Evolutionary conservation across 2,888 invertebrate species (phyloP), one percentile per base, ranked within the genome.

Genomic region (Campoletis raptor): DNA sequence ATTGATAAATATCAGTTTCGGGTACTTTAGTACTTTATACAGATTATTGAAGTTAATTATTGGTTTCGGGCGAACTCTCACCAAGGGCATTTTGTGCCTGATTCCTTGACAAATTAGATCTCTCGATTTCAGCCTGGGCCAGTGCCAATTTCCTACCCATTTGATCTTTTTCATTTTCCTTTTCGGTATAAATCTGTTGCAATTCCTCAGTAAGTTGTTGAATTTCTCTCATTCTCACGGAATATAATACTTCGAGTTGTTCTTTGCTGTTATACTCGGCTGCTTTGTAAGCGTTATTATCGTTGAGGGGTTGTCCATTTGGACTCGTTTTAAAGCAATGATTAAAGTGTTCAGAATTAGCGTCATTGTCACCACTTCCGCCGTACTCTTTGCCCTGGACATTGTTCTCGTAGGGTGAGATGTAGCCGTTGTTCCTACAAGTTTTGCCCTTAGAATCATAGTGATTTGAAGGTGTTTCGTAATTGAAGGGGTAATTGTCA

Each of bases 11-110:
- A 48, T 52, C 45, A 42, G 15, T 45, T n/a, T 42, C 18, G 24
- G 54, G 76, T 83, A 42, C 42, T 73, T 48, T 0, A 12, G 5
- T 2, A 12, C 36, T 52, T 74, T 40, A 9, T 40, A 9, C 36
- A 12, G 30, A 61, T 30, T 30, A 61, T 12, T 15, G 0, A 40
- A 18, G 30, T 30, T 42, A 21, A 72, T 54, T 52, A 30, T 12
- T 37, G 30, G 30, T 30, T 42, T 54, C 12, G 36, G n/a, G 24
- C 64, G 0, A 15, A 72, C 69, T 61, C 89, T 90, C 94, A 96
- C 96, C 96, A 87, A 97, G 95, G 88, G 96, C 94, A 89, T 96
- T 96, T 92, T 96, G 96, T n/a, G 96, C 95, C 90, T 96, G 96
- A 89, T 96, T 95, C 85, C 96, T 94, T 0, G 96, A 96, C 12